Evolutionary conservation across 2,888 invertebrate genomes (phyloP).

Genomic region (Euspilapteryx auroguttella): DNA sequence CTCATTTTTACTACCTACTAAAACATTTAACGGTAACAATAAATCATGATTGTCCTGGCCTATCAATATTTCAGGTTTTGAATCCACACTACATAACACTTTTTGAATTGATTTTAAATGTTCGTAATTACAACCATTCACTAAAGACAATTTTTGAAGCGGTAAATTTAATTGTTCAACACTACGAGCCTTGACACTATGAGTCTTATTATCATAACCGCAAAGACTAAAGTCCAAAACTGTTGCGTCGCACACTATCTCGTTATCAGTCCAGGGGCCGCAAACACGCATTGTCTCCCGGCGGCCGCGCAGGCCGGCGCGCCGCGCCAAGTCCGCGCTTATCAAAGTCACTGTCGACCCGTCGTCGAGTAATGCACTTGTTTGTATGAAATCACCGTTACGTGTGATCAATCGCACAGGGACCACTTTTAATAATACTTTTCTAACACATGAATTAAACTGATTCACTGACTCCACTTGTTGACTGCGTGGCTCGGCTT

Average conservation of each 20-base stretch:
- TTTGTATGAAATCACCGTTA: too few species aligned
- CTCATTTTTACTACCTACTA: conserved; percentile 1
- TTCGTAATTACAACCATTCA: not conserved
- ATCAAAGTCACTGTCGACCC: not conserved
- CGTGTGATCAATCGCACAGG: too few species aligned
- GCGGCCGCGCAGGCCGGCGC: not conserved
- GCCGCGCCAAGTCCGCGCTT: not conserved
- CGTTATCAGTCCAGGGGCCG: conserved; percentile 3
- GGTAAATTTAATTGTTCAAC: conserved; percentile 2
- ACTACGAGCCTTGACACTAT: conserved; percentile 1
- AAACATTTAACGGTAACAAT: not conserved
- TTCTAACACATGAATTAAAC: too few species aligned
- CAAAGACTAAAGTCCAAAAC: not conserved
- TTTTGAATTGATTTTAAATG: not conserved
- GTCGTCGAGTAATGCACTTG: not conserved
- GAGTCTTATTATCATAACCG: not conserved
- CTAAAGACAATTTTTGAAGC: not conserved
- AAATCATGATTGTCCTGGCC: conserved; percentile 3
- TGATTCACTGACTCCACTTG: not conserved
- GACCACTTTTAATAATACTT: too few species aligned
- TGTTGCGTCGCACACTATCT: not conserved
- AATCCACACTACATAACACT: not conserved
- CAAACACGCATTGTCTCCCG: conserved; percentile 1
- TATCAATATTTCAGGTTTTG: conserved; percentile 1
- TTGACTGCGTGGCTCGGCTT: not conserved